A percentile compares a stretch with the other conserved stretches of the same genome.
phyloP scores from a whole-genome alignment of 2,797 vertebrate species.

The Glossophaga mutica region DNA sequence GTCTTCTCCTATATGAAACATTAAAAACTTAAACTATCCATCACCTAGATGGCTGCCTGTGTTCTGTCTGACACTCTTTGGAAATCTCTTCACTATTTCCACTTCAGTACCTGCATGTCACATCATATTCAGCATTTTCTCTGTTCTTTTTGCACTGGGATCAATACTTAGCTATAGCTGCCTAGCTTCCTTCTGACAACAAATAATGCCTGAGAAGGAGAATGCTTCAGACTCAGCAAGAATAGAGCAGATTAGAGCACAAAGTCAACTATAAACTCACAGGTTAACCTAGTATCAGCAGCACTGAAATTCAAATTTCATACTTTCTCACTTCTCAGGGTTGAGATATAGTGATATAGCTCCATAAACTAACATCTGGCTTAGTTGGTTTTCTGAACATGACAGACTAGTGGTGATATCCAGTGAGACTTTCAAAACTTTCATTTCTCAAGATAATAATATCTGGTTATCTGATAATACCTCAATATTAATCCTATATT shows the following conservation, averaged over 20 bases:
- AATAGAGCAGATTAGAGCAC: neutral
- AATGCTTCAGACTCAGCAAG: neutral
- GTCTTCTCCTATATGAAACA: neutral
- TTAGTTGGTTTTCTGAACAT: neutral
- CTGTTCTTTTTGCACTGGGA: neutral
- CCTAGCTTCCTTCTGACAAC: neutral
- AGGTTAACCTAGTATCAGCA: neutral
- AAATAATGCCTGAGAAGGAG: slow-evolving; percentile 32
- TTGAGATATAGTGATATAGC: neutral
- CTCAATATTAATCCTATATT: neutral
- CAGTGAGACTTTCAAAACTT: neutral
- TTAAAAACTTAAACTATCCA: neutral
- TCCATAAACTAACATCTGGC: neutral
- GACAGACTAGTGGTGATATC: neutral
- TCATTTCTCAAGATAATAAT: neutral
- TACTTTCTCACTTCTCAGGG: neutral
- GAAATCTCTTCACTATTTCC: neutral
- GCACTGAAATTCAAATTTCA: neutral
- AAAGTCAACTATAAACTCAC: neutral
- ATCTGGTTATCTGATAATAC: neutral
- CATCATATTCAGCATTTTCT: slow-evolving; percentile 35
- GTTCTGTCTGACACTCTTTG: neutral
- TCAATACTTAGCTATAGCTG: slow-evolving; percentile 40
- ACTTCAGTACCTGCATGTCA: neutral
- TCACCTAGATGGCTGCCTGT: neutral